Base-by-base conservation (phyloP, 1,140 invertebrate genomes). In the Brachionus paranguensis region DNA sequence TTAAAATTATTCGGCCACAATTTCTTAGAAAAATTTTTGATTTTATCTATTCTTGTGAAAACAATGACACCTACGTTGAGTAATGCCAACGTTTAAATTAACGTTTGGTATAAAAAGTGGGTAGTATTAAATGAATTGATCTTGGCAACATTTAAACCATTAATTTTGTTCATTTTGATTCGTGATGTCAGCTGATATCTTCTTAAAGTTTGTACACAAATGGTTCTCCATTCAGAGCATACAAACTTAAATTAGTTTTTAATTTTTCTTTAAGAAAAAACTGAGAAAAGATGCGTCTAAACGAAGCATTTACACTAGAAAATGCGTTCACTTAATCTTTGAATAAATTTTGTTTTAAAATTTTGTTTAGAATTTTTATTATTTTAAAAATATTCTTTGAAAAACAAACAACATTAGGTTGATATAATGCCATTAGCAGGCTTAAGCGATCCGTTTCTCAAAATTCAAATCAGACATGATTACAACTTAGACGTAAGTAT, bases 381-480 rank as follows among this genome's bases (percentile, higher is more conserved):
- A 68, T 33, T 33, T 33, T 68, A 33, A 68, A 68, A 68, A 68
- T 17, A 41, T 24, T 60, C 20, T 60, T 60, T 20, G 33, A 37
- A 68, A 68, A 68, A 68, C 17, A 68, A 68, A 68, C 65, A 41
- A 33, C 65, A 41, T 45, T 41, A 41, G 33, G 33, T 17, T 41
- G 17, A 41, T 41, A 64, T 64, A 64, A 81, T 81, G 78, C 78
- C 78, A 68, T 68, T 81, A 60, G 78, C 78, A 81, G 78, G 78
- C 27, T 47, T 81, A 81, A 81, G 53, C 64, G 78, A 81, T 64
- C 78, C 78, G 29, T 81, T 81, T 68, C 53, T 68, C 20, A 81
- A 81, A 37, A 68, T 81, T 64, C 53, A 81, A 68, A 81, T 81
- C 41, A 81, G 37, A 64, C 78, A 81, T 68, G 78, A 81, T 64